These are phyloP conservation scores for Cochlearius cochlearius DNA, from an alignment of 2,113 vertebrate genomes.

Conservation along the genomic window DNA sequence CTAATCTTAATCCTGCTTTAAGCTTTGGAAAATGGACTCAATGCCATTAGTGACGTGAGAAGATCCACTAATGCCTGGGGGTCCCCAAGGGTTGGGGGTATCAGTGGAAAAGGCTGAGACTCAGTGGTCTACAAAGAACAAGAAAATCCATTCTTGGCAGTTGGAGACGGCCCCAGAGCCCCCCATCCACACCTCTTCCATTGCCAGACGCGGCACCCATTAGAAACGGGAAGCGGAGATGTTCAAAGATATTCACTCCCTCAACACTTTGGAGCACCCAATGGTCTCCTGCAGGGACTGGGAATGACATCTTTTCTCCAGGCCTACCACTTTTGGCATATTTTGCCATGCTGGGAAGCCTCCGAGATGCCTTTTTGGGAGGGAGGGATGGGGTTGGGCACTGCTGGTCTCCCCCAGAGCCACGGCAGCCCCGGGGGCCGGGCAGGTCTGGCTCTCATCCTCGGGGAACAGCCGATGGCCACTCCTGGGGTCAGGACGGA, in stretches of 20 bases:
- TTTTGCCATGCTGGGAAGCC: background rate
- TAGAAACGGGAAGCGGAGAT: background rate
- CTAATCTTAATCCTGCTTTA: background rate
- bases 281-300: background rate
- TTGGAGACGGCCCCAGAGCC: background rate
- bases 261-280: background rate
- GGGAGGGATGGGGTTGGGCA: background rate
- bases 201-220: background rate
- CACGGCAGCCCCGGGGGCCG: accelerated
- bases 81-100: background rate
- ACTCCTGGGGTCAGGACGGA: background rate
- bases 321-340: background rate
- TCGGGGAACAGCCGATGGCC: background rate
- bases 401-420: background rate
- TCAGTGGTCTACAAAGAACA: background rate
- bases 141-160: background rate
- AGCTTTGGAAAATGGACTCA: background rate
- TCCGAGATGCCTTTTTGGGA: background rate
- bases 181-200: background rate
- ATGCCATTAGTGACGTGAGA: background rate
- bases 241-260: background rate
- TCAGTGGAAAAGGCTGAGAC: background rate
- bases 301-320: background rate
- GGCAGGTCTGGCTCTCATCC: background rate
- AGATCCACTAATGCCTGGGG: background rate